Evolutionary conservation across 2,797 vertebrate genomes (phyloP).

Genomic region (Anomalospiza imberbis): DNA sequence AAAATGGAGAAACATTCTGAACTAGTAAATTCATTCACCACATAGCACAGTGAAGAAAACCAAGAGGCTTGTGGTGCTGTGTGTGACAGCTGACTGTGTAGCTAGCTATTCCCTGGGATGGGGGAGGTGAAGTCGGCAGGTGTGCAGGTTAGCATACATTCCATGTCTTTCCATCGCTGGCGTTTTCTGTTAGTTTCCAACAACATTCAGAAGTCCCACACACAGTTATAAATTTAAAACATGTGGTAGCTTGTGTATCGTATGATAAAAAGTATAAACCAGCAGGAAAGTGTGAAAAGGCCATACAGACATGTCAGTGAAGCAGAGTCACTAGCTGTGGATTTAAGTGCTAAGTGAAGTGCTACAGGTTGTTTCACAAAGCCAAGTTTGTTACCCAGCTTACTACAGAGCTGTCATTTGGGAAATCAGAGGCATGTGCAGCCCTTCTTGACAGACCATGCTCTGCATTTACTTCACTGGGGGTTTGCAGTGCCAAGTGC

Average conservation of each 20-base stretch:
- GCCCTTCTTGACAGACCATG: background rate
- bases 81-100: background rate
- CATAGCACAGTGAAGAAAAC: background rate
- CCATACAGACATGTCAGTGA: background rate
- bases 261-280: background rate
- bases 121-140: background rate
- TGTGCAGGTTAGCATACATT: background rate
- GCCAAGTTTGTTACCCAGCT: background rate
- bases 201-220: background rate
- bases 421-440: background rate
- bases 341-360: background rate
- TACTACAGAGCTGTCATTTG: background rate
- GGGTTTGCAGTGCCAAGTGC: background rate
- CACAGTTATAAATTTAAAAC: background rate
- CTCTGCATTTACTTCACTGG: background rate
- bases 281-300: background rate
- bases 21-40: background rate
- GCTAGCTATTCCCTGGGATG: background rate
- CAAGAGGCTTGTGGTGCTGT: background rate
- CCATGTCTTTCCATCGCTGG: background rate
- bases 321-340: background rate
- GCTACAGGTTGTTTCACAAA: background rate
- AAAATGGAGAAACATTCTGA: background rate
- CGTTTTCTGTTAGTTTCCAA: background rate
- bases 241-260: background rate